Evolutionary conservation across 2,888 invertebrate species (phyloP).

Genomic region (Apamea anceps): DNA sequence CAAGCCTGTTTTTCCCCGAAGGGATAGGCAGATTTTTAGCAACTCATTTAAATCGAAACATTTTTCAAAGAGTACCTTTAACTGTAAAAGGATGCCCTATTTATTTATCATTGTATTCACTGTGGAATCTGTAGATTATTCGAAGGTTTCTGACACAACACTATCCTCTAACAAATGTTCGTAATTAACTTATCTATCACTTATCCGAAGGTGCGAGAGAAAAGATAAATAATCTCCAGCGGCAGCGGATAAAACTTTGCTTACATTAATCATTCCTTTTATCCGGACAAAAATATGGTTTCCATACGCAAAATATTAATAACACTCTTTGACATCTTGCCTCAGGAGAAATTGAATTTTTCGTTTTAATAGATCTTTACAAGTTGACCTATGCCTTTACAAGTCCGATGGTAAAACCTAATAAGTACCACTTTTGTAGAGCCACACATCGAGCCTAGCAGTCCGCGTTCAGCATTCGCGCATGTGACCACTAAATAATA

Average conservation of each 20-base stretch:
- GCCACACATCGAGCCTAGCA: too few species aligned
- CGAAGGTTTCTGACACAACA: background rate
- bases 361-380: background rate
- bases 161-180: constrained; percentile 4
- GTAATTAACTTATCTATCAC: constrained; percentile 31
- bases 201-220: constrained; percentile 6
- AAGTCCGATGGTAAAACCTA: background rate
- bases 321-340: background rate
- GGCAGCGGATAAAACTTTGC: constrained; percentile 25
- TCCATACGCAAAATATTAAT: background rate
- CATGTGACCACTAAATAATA: background rate
- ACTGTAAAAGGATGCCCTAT: background rate
- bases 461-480: background rate
- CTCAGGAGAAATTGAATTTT: background rate
- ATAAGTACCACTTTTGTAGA: background rate
- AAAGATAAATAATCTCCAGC: constrained; percentile 25
- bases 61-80: background rate
- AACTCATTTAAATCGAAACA: background rate
- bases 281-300: constrained; percentile 5
- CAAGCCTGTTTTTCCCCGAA: background rate
- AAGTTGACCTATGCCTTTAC: background rate
- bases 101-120: background rate
- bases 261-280: constrained; percentile 38
- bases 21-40: background rate
- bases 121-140: background rate